Evolutionary conservation across 2,888 invertebrate genomes (phyloP), one percentile per base, ranked within the genome.

Genomic region (Holacanthella duospinosa): DNA sequence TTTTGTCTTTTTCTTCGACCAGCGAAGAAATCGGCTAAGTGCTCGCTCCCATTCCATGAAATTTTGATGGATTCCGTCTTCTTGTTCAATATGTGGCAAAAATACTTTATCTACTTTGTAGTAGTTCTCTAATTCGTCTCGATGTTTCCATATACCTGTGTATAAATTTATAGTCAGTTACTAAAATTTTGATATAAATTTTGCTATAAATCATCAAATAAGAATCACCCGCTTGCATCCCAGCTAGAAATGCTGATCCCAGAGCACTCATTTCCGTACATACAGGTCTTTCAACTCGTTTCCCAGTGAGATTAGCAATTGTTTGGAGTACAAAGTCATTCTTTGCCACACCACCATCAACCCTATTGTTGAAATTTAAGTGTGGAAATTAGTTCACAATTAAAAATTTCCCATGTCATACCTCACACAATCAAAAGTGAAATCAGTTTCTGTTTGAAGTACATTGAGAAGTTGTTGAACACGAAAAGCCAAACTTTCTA

Each of bases 341-440:
- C 68, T 85, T 85, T 0, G 93, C 87, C n/a, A 96, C 93, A n/a
- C 96, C 96, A 1, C 96, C 96, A 77, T 95, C 93, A 65, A 93
- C 83, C 74, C 95, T 94, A 63, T 36, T 54, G 36, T 6, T 36
- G 6, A 9, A 36, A 36, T 48, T 48, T 48, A 48, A 2, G 27
- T 24, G 24, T 43, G n/a, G 27, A 28, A 28, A 24, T 1, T 29
- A 19, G 9, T 53, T 29, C 6, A 36, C 16, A 12, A 36, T 12
- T 36, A 6, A 29, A 19, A 24, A 58, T 4, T 12, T 19, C 9
- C 16, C 29, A 54, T 1, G 28, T 55, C 67, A 71, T 77, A 87
- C 88, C 83, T 82, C 68, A 89, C 83, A 60, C 77, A 78, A 48
- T 77, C 76, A 55, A 85, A 83, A 1, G 77, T 76, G 71, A 84